Conservation (phyloP, 92 coral and sea anemone species). For the Diadumene lineata region DNA sequence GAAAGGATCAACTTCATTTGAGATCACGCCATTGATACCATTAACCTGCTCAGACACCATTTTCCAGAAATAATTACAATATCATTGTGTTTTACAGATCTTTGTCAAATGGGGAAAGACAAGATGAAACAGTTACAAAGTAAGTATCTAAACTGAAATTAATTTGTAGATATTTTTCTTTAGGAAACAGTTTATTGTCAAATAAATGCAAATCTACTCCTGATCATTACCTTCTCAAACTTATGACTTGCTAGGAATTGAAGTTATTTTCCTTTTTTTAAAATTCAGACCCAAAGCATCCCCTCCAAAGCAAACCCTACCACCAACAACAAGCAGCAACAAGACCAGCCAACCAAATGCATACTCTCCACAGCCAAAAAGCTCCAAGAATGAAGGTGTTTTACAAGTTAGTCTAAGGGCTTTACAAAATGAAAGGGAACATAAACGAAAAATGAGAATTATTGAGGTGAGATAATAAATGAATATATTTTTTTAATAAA, state of each 20-base stretch:
- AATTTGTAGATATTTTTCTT: too few species aligned
- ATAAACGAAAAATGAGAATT: slow-evolving; percentile 80
- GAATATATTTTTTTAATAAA: background rate
- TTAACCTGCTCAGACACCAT: too few species aligned
- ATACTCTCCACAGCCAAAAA: slow-evolving; percentile 25
- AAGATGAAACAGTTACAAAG: slow-evolving; percentile 72
- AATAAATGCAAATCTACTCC: too few species aligned
- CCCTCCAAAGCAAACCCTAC: slow-evolving; percentile 4
- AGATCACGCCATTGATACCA: too few species aligned
- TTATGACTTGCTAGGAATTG: too few species aligned
- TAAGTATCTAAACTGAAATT: too few species aligned
- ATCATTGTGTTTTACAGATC: slow-evolving; percentile 37
- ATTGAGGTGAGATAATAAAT: slow-evolving; percentile 76
- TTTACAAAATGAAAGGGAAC: slow-evolving; percentile 70
- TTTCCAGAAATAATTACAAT: background rate
- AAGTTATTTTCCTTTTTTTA: background rate
- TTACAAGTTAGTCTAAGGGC: slow-evolving; percentile 75
- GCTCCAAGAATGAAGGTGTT: slow-evolving; percentile 58
- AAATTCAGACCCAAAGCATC: slow-evolving; percentile 7
- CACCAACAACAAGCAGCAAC: slow-evolving; percentile 9
- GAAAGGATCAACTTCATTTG: too few species aligned
- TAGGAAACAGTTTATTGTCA: too few species aligned
- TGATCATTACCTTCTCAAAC: too few species aligned
- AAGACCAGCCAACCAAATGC: slow-evolving; percentile 21
- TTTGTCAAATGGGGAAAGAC: slow-evolving; percentile 72